Conservation (phyloP, 2,888 invertebrate species). For the Blomia tropicalis region DNA sequence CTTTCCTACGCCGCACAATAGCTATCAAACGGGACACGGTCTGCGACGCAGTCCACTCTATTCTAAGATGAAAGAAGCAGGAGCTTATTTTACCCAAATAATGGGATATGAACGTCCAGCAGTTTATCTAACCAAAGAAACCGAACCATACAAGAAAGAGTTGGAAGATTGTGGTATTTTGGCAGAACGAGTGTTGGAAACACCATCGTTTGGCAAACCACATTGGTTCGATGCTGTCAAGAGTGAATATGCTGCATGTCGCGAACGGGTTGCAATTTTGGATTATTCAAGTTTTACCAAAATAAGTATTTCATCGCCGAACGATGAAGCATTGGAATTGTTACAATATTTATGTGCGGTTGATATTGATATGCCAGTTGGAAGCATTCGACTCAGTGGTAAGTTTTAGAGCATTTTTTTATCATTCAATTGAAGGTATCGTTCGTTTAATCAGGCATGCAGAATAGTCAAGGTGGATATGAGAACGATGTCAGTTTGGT, state of each 20-base stretch:
- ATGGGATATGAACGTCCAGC: constrained; percentile 91
- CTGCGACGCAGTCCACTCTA: constrained; percentile 86
- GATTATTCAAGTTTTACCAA: constrained; percentile 97
- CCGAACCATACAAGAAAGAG: not conserved
- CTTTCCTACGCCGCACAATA: constrained; percentile 38
- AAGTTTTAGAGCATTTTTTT: not conserved
- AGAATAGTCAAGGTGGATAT: constrained; percentile 81
- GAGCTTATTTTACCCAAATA: constrained; percentile 86
- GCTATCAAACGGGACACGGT: constrained; percentile 72
- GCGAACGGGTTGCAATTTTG: constrained; percentile 76
- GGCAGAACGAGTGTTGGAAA: constrained; percentile 34
- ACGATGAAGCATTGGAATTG: constrained; percentile 66
- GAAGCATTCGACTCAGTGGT: constrained; percentile 73
- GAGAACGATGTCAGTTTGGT: constrained; percentile 95
- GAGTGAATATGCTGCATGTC: constrained; percentile 75
- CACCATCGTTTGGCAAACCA: constrained; percentile 75
- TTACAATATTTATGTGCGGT: constrained; percentile 88
- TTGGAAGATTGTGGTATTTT: not conserved
- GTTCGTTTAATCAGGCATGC: constrained; percentile 56
- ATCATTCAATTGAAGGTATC: not conserved
- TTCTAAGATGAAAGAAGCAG: constrained; percentile 69
- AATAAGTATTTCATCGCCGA: constrained; percentile 78
- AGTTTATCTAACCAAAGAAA: constrained; percentile 15
- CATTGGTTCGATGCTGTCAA: constrained; percentile 78
- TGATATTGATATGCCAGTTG: constrained; percentile 81